These are phyloP conservation scores for Panzeria rudis DNA, from an alignment of 2,888 invertebrate genomes.

Conservation along the genomic window DNA sequence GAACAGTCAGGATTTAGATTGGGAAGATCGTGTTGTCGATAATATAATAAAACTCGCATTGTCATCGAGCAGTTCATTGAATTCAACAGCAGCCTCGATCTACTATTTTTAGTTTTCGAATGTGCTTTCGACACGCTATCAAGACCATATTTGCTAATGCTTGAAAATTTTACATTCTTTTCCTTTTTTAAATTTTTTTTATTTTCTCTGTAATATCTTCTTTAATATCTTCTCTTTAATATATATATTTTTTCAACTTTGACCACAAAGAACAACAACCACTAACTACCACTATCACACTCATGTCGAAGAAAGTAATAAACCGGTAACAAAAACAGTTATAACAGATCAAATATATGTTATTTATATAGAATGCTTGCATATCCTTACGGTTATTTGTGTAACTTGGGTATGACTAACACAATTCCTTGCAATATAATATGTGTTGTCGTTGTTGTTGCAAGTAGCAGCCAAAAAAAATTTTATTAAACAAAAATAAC, in stretches of 20 bases:
- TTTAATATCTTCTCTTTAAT: conserved; percentile 64
- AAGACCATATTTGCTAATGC: no score
- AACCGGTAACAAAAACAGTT: conserved; percentile 49
- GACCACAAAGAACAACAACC: conserved; percentile 48
- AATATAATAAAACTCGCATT: no score
- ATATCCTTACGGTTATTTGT: conserved; percentile 30
- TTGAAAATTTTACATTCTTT: no score
- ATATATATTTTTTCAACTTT: conserved; percentile 28
- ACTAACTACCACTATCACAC: conserved; percentile 15
- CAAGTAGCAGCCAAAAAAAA: conserved; percentile 10
- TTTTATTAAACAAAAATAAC: no score
- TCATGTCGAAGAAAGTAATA: conserved; percentile 55
- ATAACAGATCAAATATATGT: conserved; percentile 15
- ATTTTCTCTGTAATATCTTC: neutral
- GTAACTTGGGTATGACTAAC: conserved; percentile 30
- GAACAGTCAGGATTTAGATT: no score
- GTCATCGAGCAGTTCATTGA: no score
- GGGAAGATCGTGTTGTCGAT: no score
- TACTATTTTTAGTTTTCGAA: no score
- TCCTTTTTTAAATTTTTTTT: neutral
- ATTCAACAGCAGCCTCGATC: no score
- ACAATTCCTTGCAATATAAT: conserved; percentile 10
- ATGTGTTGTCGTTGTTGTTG: conserved; percentile 14
- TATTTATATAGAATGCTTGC: neutral
- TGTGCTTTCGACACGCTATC: no score